Evolutionary conservation across 2,113 vertebrate genomes (phyloP).

Genomic region (Cyprinodon brontotheroides): DNA sequence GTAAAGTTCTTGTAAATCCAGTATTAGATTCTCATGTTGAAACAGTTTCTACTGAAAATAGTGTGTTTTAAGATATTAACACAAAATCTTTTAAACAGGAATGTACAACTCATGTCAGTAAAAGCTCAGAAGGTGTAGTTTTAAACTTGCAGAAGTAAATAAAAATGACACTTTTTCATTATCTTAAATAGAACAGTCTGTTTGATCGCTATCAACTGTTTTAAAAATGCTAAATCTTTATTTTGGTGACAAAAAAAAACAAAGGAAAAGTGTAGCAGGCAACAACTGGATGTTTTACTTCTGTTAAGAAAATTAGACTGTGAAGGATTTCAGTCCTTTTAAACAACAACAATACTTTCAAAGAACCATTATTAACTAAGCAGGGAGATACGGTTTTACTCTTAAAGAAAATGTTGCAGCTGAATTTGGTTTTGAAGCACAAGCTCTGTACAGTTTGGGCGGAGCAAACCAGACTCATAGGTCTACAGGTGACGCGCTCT

Average conservation of each 20-base stretch:
- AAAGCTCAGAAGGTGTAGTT: not conserved
- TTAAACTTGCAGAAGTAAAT: not conserved
- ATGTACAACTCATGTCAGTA: not conserved
- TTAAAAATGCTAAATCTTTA: no score
- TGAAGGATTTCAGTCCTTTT: not conserved
- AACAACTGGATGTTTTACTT: no score
- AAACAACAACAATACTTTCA: not conserved
- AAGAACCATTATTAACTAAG: not conserved
- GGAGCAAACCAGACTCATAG: no score
- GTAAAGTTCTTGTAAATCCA: not conserved
- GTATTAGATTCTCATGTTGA: not conserved
- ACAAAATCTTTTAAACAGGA: not conserved
- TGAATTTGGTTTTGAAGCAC: not conserved
- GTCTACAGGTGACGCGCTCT: no score
- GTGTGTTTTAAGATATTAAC: not conserved
- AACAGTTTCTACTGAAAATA: not conserved
- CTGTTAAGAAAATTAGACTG: not conserved
- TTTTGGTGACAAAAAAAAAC: no score
- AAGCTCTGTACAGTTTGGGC: not conserved
- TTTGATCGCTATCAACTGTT: no score
- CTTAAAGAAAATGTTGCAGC: not conserved
- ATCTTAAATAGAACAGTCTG: no score
- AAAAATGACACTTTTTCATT: not conserved
- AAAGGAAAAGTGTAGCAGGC: no score
- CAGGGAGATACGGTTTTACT: not conserved